phyloP scores from a whole-genome alignment of 2,888 invertebrate genomes.

The Panzeria rudis region DNA sequence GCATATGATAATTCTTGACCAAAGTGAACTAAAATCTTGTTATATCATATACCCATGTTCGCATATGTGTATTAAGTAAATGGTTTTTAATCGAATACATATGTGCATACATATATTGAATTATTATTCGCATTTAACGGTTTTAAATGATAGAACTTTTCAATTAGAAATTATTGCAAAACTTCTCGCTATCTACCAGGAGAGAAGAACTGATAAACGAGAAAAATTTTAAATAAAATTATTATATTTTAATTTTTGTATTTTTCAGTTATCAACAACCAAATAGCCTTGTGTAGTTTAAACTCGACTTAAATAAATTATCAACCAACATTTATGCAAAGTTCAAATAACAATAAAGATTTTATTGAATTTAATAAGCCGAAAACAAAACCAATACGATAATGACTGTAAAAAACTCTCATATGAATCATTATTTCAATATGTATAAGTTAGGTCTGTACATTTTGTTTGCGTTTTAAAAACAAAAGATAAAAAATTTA shows the following conservation, averaged over 20 bases:
- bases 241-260: slow-evolving; percentile 2
- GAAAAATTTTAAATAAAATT: slow-evolving; percentile 15
- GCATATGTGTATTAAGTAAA: neutral
- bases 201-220: slow-evolving; percentile 35
- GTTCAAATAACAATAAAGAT: slow-evolving; percentile 61
- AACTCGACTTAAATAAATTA: slow-evolving; percentile 46
- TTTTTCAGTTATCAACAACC: neutral
- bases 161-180: slow-evolving; percentile 6
- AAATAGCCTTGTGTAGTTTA: slow-evolving; percentile 51
- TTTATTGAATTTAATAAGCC: slow-evolving; percentile 52
- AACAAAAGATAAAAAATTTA: slow-evolving; percentile 48
- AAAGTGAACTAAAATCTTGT: no score
- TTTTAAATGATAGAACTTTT: slow-evolving; percentile 12
- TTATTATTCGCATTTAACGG: neutral
- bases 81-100: neutral
- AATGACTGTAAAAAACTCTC: slow-evolving; percentile 27
- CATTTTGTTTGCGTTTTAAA: slow-evolving; percentile 31
- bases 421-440: slow-evolving; percentile 51
- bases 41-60: neutral
- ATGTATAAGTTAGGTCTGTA: neutral
- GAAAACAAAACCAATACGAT: slow-evolving; percentile 45
- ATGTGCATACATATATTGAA: neutral
- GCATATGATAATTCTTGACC: no score
- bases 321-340: slow-evolving; percentile 53
- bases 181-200: slow-evolving; percentile 36